A percentile compares a stretch with the other conserved stretches of the same genome.
phyloP scores from a whole-genome alignment of 1,140 invertebrate genomes.

The Brachystomella parvula region DNA sequence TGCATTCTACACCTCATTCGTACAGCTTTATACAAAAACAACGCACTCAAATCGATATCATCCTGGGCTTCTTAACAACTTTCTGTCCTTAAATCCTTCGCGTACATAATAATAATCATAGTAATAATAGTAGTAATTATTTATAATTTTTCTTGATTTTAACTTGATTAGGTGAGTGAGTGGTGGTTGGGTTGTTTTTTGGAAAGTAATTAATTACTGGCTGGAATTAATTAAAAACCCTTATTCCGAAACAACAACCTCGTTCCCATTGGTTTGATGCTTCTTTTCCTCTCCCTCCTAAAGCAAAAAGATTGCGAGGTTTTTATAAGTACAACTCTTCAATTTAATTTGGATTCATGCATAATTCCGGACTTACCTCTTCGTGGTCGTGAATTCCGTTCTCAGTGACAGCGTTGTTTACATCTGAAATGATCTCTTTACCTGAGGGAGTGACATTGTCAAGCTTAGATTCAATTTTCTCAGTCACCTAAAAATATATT shows the following conservation, averaged over 20 bases:
- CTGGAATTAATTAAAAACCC: constrained; percentile 1
- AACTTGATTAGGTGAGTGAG: constrained; percentile 7
- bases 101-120: constrained; percentile 1
- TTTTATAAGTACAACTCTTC: too few relatives aligned
- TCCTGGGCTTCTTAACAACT: not conserved
- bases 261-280: not conserved
- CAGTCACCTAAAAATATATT: constrained; percentile 8
- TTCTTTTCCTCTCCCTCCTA: constrained; percentile 10
- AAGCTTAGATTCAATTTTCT: constrained; percentile 1
- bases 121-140: constrained; percentile 1
- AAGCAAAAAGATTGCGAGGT: too few relatives aligned
- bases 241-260: constrained; percentile 1
- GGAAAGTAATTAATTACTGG: not conserved
- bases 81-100: not conserved
- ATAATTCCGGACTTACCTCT: not conserved
- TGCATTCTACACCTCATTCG: not conserved
- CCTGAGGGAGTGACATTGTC: not conserved
- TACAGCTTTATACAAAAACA: constrained; percentile 5
- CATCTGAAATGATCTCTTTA: not conserved
- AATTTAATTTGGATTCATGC: not conserved
- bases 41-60: not conserved
- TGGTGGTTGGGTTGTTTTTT: not conserved
- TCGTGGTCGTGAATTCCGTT: constrained; percentile 1
- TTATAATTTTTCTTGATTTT: not conserved
- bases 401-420: not conserved